Base-by-base conservation (phyloP, 2,888 invertebrate species). In the Fragum whitleyi region DNA sequence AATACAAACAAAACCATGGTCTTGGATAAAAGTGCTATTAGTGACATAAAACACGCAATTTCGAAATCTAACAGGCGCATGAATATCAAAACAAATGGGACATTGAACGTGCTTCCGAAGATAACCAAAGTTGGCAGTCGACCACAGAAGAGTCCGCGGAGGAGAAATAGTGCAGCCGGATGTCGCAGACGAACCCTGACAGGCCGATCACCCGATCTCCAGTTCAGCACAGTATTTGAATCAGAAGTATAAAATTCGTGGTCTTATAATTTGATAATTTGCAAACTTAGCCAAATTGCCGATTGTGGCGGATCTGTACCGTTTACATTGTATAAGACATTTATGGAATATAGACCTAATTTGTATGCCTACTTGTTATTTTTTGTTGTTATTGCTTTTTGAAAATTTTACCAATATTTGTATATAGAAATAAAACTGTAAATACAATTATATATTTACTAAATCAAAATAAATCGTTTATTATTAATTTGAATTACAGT, bases 51-150 rank as follows among this genome's bases (percentile, higher is more conserved):
- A 26, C 67, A 71, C 14, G 51, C 68, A 28, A 55, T 79, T 51
- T 75, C 71, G 19, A 71, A 61, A 23, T 51, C 72, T 14, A 65
- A 21, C 29, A 57, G 57, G 36, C 57, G 51, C 32, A 47, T 72
- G 28, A 29, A 39, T 32, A 79, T 79, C 28, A 79, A 79, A 28
- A 79, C 79, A 36, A 79, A 79, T 28, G 79, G 79, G 2, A 72
- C 79, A 0, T 67, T 79, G 19, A 71, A 71, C 62, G 26, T 51
- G 14, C 55, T 55, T 6, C 59, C 42, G 9, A 32, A 67, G 51
- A 21, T 32, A 14, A 26, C 26, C 29, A 47, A 39, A n/a, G 28
- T 36, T 0, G 23, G 59, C 28, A 55, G 29, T 57, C 47, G 23
- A 9, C 14, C 26, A 32, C 19, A 28, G 28, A 26, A 55, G 23